Conservation (phyloP, 2,888 invertebrate genomes). For the Calliopum simillimum region DNA sequence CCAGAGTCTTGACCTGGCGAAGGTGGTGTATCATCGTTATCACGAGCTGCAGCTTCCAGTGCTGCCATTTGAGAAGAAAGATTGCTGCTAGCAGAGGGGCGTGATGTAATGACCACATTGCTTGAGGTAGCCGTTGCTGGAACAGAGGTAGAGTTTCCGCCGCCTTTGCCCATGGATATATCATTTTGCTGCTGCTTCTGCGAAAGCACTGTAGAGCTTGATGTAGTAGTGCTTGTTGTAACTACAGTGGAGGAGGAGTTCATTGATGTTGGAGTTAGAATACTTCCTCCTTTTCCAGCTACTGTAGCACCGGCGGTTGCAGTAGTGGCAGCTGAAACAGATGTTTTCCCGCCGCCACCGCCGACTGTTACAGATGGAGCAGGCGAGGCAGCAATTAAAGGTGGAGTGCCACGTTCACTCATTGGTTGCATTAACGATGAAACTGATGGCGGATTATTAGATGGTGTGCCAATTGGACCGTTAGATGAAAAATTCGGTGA, state of each 20-base stretch:
- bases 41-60: constrained; percentile 76
- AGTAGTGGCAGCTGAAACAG: constrained; percentile 27
- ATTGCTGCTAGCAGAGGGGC: constrained; percentile 61
- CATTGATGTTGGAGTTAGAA: constrained; percentile 28
- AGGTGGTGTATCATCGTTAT: constrained; percentile 75
- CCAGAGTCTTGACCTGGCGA: constrained; percentile 68
- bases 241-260: constrained; percentile 26
- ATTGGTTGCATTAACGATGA: constrained; percentile 71
- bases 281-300: constrained; percentile 14
- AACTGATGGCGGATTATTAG: constrained; percentile 72
- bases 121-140: constrained; percentile 51
- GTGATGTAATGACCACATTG: constrained; percentile 44
- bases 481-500: constrained; percentile 67
- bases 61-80: constrained; percentile 81
- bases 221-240: constrained; percentile 42
- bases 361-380: constrained; percentile 46
- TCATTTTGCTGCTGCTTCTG: constrained; percentile 53
- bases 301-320: constrained; percentile 31
- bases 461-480: constrained; percentile 69
- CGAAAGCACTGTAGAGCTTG: constrained; percentile 44
- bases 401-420: constrained; percentile 71
- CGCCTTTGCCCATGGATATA: constrained; percentile 56
- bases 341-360: constrained; percentile 32
- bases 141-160: constrained; percentile 50
- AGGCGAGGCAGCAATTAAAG: constrained; percentile 65